Base-by-base conservation (phyloP, 2,888 invertebrate genomes). In the Spodoptera littoralis region DNA sequence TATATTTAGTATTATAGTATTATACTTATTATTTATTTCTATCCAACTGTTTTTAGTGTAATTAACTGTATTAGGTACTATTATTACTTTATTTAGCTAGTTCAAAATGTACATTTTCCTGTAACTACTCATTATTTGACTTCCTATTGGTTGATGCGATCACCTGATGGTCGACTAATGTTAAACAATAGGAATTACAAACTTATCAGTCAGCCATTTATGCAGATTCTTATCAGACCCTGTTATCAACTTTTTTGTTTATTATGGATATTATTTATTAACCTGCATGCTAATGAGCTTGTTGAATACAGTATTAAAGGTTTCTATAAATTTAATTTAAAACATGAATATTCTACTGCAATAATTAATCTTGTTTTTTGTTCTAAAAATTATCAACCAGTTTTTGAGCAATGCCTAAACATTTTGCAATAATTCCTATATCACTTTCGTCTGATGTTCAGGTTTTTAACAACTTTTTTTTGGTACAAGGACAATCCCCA, bases 161-260 rank as follows among this genome's bases (percentile, higher is more conserved):
- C 64, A 74, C 70, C 57, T 60, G 54, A 69, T 60, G 59, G 36
- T 50, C 2, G n/a, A 18, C 8, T 53, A 52, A 54, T 43, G 8
- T 45, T 48, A 58, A 69, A 72, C 72, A 72, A 72, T 60, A 49
- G 51, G 52, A 69, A 50, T 54, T 60, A 55, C 42, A 48, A 36
- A 56, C 55, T 72, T 72, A 72, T 72, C 72, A 74, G 72, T 46
- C 50, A 60, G 52, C 46, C 30, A 60, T 42, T 52, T 66, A 55
- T 18, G 45, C 53, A 50, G 56, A 54, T 56, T 8, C 68, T 57
- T 70, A 67, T 63, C 60, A 60, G 56, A 69, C 48, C 47, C 11
- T 52, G 54, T 69, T 60, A 72, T 74, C 72, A 74, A 51, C 46
- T 46, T 69, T 27, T 59, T 9, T 72, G 57, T 74, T 69, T 72